Conservation (phyloP, 2,888 invertebrate genomes). For the Andrena bicolor region DNA sequence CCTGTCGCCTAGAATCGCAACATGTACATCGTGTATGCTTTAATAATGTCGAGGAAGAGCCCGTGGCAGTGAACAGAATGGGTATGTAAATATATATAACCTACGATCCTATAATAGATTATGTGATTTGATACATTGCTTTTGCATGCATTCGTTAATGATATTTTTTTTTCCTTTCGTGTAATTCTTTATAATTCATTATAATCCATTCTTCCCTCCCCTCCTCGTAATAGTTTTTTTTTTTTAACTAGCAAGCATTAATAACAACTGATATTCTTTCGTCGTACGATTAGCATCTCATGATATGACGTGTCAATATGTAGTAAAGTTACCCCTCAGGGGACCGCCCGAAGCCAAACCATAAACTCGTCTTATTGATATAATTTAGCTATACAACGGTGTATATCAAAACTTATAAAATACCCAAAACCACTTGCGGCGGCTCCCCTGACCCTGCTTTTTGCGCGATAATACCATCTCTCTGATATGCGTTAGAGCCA, state of each 20-base stretch:
- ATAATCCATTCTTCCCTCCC: slow-evolving; percentile 67
- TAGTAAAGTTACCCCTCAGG: slow-evolving; percentile 78
- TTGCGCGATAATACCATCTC: slow-evolving; percentile 69
- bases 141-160: slow-evolving; percentile 81
- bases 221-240: slow-evolving; percentile 57
- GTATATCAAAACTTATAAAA: slow-evolving; percentile 85
- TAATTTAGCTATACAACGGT: slow-evolving; percentile 80
- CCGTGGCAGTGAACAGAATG: slow-evolving; percentile 83
- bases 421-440: slow-evolving; percentile 82
- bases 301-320: slow-evolving; percentile 84
- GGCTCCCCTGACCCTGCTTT: slow-evolving; percentile 75
- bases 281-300: slow-evolving; percentile 75
- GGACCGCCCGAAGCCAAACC: slow-evolving; percentile 78
- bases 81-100: slow-evolving; percentile 72
- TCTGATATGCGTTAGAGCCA: slow-evolving; percentile 84
- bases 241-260: slow-evolving; percentile 79
- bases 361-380: slow-evolving; percentile 76
- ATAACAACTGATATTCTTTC: slow-evolving; percentile 79
- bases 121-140: slow-evolving; percentile 83
- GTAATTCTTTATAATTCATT: slow-evolving; percentile 70
- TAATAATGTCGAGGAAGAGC: slow-evolving; percentile 75
- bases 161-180: slow-evolving; percentile 67
- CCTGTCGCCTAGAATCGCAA: slow-evolving; percentile 65
- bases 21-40: slow-evolving; percentile 66
- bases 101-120: slow-evolving; percentile 79